Percentiles rank a stretch among this genome's conserved stretches.
Evolutionary conservation across 37 sponge, comb jelly and placozoan genomes (phyloP).

Genomic region (Axinella damicornis): DNA sequence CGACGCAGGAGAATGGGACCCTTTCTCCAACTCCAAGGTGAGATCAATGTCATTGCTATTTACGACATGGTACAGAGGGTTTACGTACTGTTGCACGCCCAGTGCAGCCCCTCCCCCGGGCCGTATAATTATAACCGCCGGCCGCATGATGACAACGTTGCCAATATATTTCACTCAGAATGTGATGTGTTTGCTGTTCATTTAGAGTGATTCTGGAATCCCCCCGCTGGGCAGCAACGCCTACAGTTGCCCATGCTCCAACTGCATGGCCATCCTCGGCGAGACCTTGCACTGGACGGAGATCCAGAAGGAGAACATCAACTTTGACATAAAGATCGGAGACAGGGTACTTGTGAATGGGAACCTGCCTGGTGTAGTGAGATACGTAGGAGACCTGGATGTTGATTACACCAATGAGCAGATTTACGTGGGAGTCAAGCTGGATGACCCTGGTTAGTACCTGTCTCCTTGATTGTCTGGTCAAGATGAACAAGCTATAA

Average conservation of each 20-base stretch:
- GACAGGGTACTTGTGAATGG: slow-evolving; percentile 73
- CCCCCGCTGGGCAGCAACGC: slow-evolving; percentile 33
- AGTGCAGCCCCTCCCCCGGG: no score
- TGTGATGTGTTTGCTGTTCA: no score
- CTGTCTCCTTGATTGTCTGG: neutral
- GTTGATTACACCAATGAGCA: slow-evolving; percentile 44
- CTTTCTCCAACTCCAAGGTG: no score
- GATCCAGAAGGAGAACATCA: slow-evolving; percentile 6
- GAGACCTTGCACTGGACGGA: slow-evolving; percentile 26
- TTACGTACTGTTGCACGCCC: no score
- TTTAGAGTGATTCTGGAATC: slow-evolving; percentile 17
- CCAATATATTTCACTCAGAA: no score
- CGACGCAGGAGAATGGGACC: slow-evolving; percentile 9
- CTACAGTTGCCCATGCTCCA: slow-evolving; percentile 45
- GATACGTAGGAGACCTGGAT: slow-evolving; percentile 84
- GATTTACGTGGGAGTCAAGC: slow-evolving; percentile 79
- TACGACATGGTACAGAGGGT: no score
- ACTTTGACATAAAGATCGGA: slow-evolving; percentile 55
- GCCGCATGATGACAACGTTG: no score
- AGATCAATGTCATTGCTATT: no score
- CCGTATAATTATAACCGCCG: no score
- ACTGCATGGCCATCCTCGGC: slow-evolving; percentile 44
- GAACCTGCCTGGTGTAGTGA: slow-evolving; percentile 59
- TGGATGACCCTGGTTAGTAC: slow-evolving; percentile 80
- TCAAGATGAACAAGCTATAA: no score